Evolutionary conservation across 2,113 vertebrate genomes (phyloP).

Genomic region (Philantomba maxwellii): DNA sequence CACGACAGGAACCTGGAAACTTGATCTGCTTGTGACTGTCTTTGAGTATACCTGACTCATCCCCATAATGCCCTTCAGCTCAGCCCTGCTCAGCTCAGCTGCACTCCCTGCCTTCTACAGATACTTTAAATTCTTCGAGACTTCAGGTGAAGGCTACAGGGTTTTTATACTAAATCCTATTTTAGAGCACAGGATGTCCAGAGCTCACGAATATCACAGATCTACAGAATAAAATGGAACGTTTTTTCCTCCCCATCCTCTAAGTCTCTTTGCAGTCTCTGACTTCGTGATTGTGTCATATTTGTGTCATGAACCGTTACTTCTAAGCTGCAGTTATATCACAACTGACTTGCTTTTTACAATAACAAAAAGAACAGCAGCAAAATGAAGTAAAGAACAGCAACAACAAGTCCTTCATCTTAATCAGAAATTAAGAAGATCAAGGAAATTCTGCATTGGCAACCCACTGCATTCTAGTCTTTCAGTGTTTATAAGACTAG

Average conservation of each 20-base stretch:
- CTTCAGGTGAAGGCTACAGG: background rate
- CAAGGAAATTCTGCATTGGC: background rate
- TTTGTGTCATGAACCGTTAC: constrained; percentile 27
- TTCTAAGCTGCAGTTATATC: constrained; percentile 15
- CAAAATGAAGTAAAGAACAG: background rate
- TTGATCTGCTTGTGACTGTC: background rate
- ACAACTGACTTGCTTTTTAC: background rate
- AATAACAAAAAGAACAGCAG: background rate
- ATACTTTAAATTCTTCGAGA: background rate
- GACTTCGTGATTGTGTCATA: background rate
- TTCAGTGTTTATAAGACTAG: background rate
- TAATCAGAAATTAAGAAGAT: background rate
- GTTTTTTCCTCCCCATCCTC: background rate
- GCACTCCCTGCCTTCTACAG: background rate
- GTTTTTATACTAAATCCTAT: constrained; percentile 1
- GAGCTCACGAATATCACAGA: background rate
- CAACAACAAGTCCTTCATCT: background rate
- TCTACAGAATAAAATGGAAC: background rate
- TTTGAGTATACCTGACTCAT: constrained; percentile 22
- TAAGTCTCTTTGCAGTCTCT: constrained; percentile 53
- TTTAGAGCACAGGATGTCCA: constrained; percentile 10
- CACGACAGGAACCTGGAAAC: constrained; percentile 5
- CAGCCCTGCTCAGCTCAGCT: background rate
- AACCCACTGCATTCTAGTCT: background rate
- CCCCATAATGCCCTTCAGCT: background rate